Conservation (phyloP, 2,888 invertebrate species). For the Horisme vitalbata region DNA sequence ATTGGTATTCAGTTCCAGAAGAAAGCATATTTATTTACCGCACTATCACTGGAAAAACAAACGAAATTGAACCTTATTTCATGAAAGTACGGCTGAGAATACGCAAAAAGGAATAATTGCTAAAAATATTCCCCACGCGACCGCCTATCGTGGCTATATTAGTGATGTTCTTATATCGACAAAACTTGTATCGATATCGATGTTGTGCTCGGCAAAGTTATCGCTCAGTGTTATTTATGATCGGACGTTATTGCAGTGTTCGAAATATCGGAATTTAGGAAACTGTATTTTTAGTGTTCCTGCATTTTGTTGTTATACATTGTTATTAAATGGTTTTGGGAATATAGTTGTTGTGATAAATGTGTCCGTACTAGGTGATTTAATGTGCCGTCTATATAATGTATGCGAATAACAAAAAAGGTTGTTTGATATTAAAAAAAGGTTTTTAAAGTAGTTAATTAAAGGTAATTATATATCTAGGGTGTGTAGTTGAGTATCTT, state of each 20-base stretch:
- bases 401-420: background rate
- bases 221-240: slow-evolving; percentile 22
- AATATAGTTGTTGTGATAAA: background rate
- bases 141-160: slow-evolving; percentile 23
- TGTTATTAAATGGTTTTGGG: slow-evolving; percentile 3
- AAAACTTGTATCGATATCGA: slow-evolving; percentile 20
- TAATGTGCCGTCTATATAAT: slow-evolving; percentile 1
- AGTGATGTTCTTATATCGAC: slow-evolving; percentile 10
- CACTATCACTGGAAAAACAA: slow-evolving; percentile 13
- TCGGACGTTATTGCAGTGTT: slow-evolving; percentile 15
- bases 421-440: too few relatives aligned
- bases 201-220: slow-evolving; percentile 20
- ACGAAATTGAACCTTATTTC: slow-evolving; percentile 22
- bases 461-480: too few relatives aligned
- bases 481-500: too few relatives aligned
- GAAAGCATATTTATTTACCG: slow-evolving; percentile 19
- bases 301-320: slow-evolving; percentile 6
- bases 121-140: slow-evolving; percentile 23
- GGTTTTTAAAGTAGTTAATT: too few relatives aligned
- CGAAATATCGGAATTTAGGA: slow-evolving; percentile 9
- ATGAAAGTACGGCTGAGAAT: slow-evolving; percentile 13
- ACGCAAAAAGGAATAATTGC: slow-evolving; percentile 15
- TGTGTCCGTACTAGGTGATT: background rate
- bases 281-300: slow-evolving; percentile 9
- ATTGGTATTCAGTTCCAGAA: slow-evolving; percentile 25